These are phyloP conservation scores for Penaeus chinensis DNA, from an alignment of 1,140 invertebrate species.

Conservation along the genomic window DNA sequence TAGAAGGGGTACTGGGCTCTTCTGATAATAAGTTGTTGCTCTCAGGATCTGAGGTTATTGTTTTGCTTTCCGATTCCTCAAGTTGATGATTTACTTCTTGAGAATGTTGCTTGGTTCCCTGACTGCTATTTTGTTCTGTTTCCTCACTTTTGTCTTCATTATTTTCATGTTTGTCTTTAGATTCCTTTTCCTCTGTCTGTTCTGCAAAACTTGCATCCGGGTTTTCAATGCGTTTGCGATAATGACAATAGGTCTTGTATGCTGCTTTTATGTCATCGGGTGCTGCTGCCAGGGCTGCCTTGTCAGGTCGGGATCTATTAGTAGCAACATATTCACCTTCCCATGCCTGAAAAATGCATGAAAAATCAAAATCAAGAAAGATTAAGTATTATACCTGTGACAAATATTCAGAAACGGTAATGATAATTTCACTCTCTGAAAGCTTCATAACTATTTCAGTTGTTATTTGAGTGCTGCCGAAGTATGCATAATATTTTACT, in stretches of 20 bases:
- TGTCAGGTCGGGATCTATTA: constrained; percentile 43
- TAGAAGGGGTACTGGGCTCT: neutral
- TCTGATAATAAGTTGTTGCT: neutral
- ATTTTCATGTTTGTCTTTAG: neutral
- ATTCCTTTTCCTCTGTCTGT: neutral
- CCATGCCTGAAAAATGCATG: constrained; percentile 41
- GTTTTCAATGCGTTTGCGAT: constrained; percentile 28
- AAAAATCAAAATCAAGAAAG: neutral
- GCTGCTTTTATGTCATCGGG: constrained; percentile 44
- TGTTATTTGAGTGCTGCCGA: too few species aligned
- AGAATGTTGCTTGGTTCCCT: too few species aligned
- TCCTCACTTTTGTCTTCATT: too few species aligned
- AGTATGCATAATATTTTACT: too few species aligned
- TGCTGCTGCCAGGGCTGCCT: constrained; percentile 41
- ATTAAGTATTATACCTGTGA: too few species aligned
- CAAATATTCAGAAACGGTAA: too few species aligned
- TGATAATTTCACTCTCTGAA: too few species aligned
- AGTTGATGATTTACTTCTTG: too few species aligned
- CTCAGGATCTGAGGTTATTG: too few species aligned
- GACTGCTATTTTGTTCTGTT: too few species aligned
- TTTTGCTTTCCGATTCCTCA: too few species aligned
- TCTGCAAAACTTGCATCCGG: neutral
- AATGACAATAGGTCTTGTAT: constrained; percentile 52
- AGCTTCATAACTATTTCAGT: too few species aligned
- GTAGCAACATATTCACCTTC: constrained; percentile 41